Percentiles rank a stretch among this genome's conserved stretches.
These are phyloP conservation scores for Loripinus fragilis DNA, from an alignment of 2,888 invertebrate genomes.

Conservation along the genomic window DNA sequence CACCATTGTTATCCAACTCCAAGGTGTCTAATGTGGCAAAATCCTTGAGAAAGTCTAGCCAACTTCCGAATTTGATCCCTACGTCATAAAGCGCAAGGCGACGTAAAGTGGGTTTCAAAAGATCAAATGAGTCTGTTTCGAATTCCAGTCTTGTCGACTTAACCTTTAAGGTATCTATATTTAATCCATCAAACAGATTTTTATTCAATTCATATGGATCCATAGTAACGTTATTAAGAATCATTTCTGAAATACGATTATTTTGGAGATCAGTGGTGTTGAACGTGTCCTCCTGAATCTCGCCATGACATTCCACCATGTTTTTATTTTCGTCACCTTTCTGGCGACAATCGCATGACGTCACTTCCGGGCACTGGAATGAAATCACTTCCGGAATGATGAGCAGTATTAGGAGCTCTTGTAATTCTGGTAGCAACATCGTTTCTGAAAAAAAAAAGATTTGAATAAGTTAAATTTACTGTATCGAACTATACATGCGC, in stretches of 20 bases:
- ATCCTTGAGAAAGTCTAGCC: slow-evolving; percentile 37
- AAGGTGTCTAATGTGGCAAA: slow-evolving; percentile 38
- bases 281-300: slow-evolving; percentile 15
- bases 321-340: slow-evolving; percentile 20
- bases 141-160: slow-evolving; percentile 30
- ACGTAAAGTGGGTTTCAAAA: slow-evolving; percentile 26
- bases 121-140: slow-evolving; percentile 27
- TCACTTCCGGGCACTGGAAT: slow-evolving; percentile 42
- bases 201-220: neutral
- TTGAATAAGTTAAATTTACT: no score
- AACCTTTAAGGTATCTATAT: slow-evolving; percentile 38
- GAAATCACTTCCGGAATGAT: slow-evolving; percentile 16
- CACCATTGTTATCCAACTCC: slow-evolving; percentile 42
- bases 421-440: slow-evolving; percentile 1
- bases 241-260: slow-evolving; percentile 33
- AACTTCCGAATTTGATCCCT: slow-evolving; percentile 30
- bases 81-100: slow-evolving; percentile 40
- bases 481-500: no score
- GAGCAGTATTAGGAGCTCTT: neutral
- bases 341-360: slow-evolving; percentile 45
- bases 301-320: slow-evolving; percentile 43
- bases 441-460: neutral
- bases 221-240: slow-evolving; percentile 38
- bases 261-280: slow-evolving; percentile 34
- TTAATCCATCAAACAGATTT: slow-evolving; percentile 31